Conservation (phyloP, 2,113 vertebrate species). For the Archilochus colubris region DNA sequence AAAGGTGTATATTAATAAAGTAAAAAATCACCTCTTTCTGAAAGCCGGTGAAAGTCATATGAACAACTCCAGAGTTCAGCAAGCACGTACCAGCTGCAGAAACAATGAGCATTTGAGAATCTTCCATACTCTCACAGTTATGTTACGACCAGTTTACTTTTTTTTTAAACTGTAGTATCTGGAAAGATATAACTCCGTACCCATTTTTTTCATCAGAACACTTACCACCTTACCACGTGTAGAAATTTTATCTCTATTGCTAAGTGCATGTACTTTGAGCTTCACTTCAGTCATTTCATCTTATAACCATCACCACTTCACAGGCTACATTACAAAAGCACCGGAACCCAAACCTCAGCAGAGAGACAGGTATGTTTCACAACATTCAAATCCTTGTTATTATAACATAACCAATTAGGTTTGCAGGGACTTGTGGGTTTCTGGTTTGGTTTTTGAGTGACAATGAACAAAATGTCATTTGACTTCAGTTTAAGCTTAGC, state of each 20-base stretch:
- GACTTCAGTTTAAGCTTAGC: background rate
- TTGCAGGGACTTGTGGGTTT: no score
- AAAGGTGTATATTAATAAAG: background rate
- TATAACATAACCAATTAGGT: no score
- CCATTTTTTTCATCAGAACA: background rate
- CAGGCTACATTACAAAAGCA: background rate
- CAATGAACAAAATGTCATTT: background rate
- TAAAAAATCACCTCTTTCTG: slow-evolving; percentile 88
- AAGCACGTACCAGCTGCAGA: slow-evolving; percentile 89
- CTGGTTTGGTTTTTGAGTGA: background rate
- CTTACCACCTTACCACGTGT: background rate
- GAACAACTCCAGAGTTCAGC: slow-evolving; percentile 88
- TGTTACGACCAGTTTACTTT: rapidly evolving
- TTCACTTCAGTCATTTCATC: background rate
- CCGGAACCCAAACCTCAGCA: background rate
- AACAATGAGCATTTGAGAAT: background rate
- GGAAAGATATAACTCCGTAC: background rate
- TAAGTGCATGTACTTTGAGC: background rate
- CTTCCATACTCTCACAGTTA: background rate
- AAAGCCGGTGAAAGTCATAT: slow-evolving; percentile 91
- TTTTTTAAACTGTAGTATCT: background rate
- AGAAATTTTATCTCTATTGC: background rate
- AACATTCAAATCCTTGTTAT: background rate
- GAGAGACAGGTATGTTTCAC: background rate
- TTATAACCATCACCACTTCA: background rate